These are phyloP conservation scores for Chamaetylas fuelleborni DNA, from an alignment of 2,113 vertebrate genomes.

Conservation along the genomic window DNA sequence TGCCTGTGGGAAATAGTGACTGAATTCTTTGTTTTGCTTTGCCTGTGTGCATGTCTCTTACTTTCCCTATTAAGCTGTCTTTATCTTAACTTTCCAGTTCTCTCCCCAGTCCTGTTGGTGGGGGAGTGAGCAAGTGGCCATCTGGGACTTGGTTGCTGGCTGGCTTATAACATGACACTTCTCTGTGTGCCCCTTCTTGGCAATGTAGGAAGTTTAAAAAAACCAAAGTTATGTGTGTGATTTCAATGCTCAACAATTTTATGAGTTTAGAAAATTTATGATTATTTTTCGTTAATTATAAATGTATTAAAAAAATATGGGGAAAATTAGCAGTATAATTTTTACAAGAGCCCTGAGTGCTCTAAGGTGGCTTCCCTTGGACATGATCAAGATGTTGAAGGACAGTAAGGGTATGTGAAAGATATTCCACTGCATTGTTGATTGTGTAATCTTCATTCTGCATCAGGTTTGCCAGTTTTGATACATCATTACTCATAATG, in stretches of 20 bases:
- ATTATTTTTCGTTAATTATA: not conserved
- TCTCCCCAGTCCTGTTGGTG: not conserved
- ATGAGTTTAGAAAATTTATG: not conserved
- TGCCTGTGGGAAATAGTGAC: not conserved
- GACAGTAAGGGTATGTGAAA: not conserved
- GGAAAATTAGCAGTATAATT: not conserved
- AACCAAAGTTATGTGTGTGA: not conserved
- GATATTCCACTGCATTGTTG: not conserved
- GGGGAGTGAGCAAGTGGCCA: not conserved
- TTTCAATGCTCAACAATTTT: not conserved
- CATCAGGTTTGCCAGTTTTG: not conserved
- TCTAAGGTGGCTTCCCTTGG: not conserved
- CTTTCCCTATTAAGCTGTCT: not conserved
- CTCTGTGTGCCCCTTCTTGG: accelerated
- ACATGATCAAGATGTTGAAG: not conserved
- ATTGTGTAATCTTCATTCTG: not conserved
- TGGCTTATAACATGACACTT: not conserved
- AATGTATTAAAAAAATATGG: not conserved
- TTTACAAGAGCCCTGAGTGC: not conserved
- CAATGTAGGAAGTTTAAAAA: not conserved
- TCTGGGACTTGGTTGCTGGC: not conserved
- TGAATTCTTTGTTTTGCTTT: not conserved
- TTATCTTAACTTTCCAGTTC: not conserved
- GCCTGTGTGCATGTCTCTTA: not conserved
- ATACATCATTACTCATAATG: not conserved